These are phyloP conservation scores for Acrobasis consociella DNA, from an alignment of 2,888 invertebrate species.

Conservation along the genomic window DNA sequence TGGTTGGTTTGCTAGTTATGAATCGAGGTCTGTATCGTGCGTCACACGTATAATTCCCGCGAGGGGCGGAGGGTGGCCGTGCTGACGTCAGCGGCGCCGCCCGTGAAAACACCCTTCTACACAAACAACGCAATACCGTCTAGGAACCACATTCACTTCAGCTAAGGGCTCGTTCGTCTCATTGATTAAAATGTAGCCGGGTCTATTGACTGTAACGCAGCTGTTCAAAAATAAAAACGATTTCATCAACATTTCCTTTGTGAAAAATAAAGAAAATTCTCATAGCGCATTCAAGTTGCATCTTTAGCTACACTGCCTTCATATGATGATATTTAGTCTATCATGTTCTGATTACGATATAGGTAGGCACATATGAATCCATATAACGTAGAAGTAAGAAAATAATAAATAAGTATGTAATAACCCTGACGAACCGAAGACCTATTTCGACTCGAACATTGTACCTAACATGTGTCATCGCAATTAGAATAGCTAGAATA, in stretches of 20 bases:
- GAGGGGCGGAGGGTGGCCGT: slow-evolving; percentile 32
- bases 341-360: too few species aligned
- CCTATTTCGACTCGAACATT: too few species aligned
- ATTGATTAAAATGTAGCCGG: background rate
- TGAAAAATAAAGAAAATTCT: too few species aligned
- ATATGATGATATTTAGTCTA: too few species aligned
- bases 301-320: too few species aligned
- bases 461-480: slow-evolving; percentile 28
- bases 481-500: slow-evolving; percentile 42
- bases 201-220: background rate
- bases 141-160: background rate
- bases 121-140: slow-evolving; percentile 30
- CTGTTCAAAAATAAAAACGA: too few species aligned
- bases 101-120: slow-evolving; percentile 32
- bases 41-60: slow-evolving; percentile 59
- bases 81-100: slow-evolving; percentile 52
- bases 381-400: too few species aligned
- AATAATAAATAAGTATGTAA: too few species aligned
- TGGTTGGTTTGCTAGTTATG: slow-evolving; percentile 34
- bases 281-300: too few species aligned
- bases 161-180: slow-evolving; percentile 12
- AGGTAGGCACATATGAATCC: too few species aligned
- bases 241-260: too few species aligned
- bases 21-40: slow-evolving; percentile 57
- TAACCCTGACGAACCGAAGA: too few species aligned